Evolutionary conservation across 2,113 vertebrate genomes (phyloP), one percentile per base, ranked within the genome.

Genomic region (Phycodurus eques): DNA sequence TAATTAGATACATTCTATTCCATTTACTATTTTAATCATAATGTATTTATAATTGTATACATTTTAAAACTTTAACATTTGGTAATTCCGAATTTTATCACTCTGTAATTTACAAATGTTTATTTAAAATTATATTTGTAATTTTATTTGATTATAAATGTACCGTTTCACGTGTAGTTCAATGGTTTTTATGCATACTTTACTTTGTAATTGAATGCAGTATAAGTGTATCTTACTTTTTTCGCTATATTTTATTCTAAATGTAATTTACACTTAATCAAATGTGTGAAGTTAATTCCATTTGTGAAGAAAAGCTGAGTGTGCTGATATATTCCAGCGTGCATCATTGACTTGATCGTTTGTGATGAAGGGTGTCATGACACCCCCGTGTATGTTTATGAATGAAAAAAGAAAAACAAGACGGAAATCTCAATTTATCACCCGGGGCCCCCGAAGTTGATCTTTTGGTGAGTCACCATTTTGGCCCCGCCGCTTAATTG

Each of bases 391-490:
- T 12, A 49, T 13, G 13, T 78, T 71, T 31, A 27, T 75, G n/a
- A 15, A 33, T 27, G 27, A 33, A 8, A 13, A 17, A 60, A 33
- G 1, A 15, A 1, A n/a, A 44, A 35, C 47, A 74, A 60, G 2
- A 61, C 5, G 9, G 4, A 44, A 6, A 27, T 5, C 2, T 61
- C 6, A 35, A 35, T 61, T 61, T 61, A 61, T 22, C 35, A 61
- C 31, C 59, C 8, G 59, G 59, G 31, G 31, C 31, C 31, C 31
- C 59, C 31, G 17, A 19, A 33, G 15, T 66, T 47, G 47, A 27
- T 66, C 63, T 66, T 44, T 60, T 42, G 39, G 31, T 65, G 46
- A 56, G 46, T 73, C 63, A 65, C 43, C n/a, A 46, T 46, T 64
- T 42, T n/a, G 19, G 39, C 62, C 42, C 5, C n/a, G 22, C 43